Conservation (phyloP, 2,113 vertebrate species). For the Malurus melanocephalus region DNA sequence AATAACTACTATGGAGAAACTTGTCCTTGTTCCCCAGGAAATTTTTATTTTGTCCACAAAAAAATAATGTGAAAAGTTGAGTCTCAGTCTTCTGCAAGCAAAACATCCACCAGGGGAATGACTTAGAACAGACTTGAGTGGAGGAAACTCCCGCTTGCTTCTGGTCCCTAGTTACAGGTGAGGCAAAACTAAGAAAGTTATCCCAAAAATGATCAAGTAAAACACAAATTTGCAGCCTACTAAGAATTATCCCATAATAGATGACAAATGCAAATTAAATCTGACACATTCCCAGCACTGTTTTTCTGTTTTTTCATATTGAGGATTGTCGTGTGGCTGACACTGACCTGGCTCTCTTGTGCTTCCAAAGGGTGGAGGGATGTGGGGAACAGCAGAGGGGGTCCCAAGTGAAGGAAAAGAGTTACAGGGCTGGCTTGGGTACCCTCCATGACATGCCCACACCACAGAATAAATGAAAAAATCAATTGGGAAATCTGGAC, state of each 20-base stretch:
- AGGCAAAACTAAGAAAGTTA: not conserved
- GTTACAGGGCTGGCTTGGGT: not conserved
- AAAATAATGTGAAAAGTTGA: not conserved
- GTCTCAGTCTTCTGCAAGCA: not conserved
- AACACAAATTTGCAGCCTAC: not conserved
- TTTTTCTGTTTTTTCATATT: not conserved
- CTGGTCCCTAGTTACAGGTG: not conserved
- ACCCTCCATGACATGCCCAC: not conserved
- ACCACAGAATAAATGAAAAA: not conserved
- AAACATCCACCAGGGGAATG: not conserved
- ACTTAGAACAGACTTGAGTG: not conserved
- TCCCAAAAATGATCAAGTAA: not conserved
- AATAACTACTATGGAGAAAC: not conserved
- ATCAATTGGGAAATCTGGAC: not conserved
- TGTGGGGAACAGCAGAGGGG: not conserved
- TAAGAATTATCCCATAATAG: not conserved
- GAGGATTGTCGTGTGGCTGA: not conserved
- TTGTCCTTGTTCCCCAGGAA: not conserved
- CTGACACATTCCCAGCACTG: rapidly evolving
- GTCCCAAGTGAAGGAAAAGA: not conserved
- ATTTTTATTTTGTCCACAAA: not conserved
- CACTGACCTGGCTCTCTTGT: rapidly evolving
- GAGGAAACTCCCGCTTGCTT: not conserved
- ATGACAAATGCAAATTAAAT: not conserved
- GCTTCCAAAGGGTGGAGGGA: not conserved